Percentiles rank a stretch among this genome's conserved stretches.
Conservation (phyloP, 2,797 vertebrate genomes). For the Rachycentron canadum region DNA sequence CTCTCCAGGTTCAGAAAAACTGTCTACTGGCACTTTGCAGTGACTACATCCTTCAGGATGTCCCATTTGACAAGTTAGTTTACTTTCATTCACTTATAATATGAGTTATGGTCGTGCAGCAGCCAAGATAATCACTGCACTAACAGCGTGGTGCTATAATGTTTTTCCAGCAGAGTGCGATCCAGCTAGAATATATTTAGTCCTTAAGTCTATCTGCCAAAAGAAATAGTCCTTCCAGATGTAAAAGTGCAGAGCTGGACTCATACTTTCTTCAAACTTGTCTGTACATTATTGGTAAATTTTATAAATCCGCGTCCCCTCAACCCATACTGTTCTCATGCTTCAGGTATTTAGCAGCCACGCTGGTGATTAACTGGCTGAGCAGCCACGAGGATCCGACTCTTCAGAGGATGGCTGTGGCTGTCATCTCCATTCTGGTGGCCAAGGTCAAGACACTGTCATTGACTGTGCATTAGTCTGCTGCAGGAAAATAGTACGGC, state of each 20-base stretch:
- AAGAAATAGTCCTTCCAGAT: conserved; percentile 53
- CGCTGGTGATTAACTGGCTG: conserved; percentile 95
- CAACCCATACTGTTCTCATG: conserved; percentile 34
- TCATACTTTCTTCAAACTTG: conserved; percentile 20
- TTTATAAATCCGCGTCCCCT: conserved; percentile 41
- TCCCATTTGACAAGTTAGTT: conserved; percentile 95
- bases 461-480: conserved; percentile 46
- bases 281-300: conserved; percentile 31
- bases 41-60: conserved; percentile 93
- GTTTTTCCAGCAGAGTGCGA: conserved; percentile 55
- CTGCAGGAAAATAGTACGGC: conserved; percentile 30
- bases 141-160: conserved; percentile 15
- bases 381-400: conserved; percentile 92
- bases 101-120: background rate
- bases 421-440: conserved; percentile 94
- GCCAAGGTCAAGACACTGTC: conserved; percentile 89
- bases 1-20: conserved; percentile 92
- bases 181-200: conserved; percentile 43
- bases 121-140: conserved; percentile 46
- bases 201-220: conserved; percentile 47
- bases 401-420: conserved; percentile 95
- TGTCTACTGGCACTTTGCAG: conserved; percentile 95
- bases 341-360: conserved; percentile 92
- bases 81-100: conserved; percentile 18
- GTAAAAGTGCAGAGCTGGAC: conserved; percentile 23